phyloP scores from a whole-genome alignment of 1,140 invertebrate genomes.

The Caenorhabditis tropicalis region DNA sequence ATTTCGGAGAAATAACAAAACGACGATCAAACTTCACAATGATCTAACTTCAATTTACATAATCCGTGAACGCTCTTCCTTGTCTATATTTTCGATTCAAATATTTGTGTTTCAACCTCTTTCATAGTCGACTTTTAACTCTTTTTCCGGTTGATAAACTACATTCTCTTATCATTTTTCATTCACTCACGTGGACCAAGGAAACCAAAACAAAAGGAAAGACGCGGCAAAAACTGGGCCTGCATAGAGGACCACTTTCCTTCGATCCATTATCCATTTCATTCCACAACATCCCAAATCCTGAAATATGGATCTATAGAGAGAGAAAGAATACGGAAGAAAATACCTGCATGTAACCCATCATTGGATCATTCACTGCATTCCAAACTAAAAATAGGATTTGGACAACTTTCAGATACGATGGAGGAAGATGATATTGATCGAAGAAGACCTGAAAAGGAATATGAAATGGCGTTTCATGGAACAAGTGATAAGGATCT shows the following conservation, averaged over 20 bases:
- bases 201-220: conserved; percentile 73
- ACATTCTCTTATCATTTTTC: neutral
- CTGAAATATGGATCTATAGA: conserved; percentile 37
- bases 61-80: neutral
- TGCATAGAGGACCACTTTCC: conserved; percentile 71
- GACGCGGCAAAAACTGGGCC: conserved; percentile 72
- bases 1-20: neutral
- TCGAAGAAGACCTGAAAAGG: conserved; percentile 71
- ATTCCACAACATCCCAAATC: conserved; percentile 59
- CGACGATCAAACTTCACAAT: neutral
- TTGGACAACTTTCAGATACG: conserved; percentile 72
- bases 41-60: neutral
- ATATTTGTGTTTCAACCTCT: neutral
- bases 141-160: neutral
- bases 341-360: conserved; percentile 72
- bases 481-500: neutral
- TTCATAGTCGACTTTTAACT: neutral
- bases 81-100: neutral
- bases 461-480: neutral
- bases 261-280: conserved; percentile 68
- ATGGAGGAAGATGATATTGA: conserved; percentile 69
- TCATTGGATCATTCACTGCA: conserved; percentile 73
- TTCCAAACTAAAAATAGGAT: conserved; percentile 73
- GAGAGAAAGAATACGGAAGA: neutral
- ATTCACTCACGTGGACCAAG: conserved; percentile 66